These are phyloP conservation scores for Alcedo quadribrachys DNA, from an alignment of 2,797 vertebrate species.

Conservation along the genomic window DNA sequence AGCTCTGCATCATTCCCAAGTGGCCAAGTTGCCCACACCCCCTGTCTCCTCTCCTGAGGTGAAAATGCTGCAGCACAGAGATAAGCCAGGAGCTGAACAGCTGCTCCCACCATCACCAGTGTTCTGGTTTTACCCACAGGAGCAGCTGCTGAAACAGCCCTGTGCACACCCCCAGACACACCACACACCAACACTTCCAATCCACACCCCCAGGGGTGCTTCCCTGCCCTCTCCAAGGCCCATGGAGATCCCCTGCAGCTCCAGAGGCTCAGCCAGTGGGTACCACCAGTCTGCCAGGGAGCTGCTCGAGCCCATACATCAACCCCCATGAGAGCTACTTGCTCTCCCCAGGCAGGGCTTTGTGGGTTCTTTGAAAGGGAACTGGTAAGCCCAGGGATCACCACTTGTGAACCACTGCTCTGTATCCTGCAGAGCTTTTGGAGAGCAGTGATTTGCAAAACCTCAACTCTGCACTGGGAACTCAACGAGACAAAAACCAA, in stretches of 20 bases:
- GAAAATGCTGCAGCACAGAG: not conserved
- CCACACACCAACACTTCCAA: not conserved
- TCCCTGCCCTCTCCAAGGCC: not conserved
- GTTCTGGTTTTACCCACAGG: not conserved
- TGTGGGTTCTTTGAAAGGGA: not conserved
- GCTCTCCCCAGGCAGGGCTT: not conserved
- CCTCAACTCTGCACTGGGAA: not conserved
- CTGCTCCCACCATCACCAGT: not conserved
- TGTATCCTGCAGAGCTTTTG: not conserved
- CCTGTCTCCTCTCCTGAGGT: not conserved
- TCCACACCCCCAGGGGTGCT: not conserved
- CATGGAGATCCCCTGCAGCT: accelerated
- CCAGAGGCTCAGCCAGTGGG: not conserved
- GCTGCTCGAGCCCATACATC: not conserved
- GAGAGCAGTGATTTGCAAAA: not conserved
- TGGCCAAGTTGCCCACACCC: not conserved
- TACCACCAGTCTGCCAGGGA: not conserved
- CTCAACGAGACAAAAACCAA: not conserved
- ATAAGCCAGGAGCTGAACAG: not conserved
- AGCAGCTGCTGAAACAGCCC: not conserved
- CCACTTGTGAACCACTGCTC: accelerated
- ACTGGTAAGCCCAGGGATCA: not conserved
- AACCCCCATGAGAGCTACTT: not conserved
- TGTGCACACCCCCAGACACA: not conserved
- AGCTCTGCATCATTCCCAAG: not conserved